Evolutionary conservation across 2,888 invertebrate species (phyloP).

Genomic region (Drosophila cognata): DNA sequence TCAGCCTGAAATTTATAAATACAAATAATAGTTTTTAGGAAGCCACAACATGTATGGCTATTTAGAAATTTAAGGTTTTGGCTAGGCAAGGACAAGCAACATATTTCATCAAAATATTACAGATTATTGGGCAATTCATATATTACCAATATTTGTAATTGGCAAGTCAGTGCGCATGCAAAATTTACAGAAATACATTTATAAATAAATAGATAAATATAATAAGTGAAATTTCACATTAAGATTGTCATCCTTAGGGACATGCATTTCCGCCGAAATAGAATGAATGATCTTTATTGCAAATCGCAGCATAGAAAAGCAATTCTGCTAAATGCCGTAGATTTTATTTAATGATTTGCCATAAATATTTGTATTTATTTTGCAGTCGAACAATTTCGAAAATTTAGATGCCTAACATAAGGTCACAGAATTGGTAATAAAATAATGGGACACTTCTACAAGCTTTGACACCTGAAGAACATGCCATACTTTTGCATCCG

Average conservation of each 20-base stretch:
- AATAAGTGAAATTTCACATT: slow-evolving; percentile 10
- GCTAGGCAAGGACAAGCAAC: neutral
- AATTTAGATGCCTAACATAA: neutral
- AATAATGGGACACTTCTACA: slow-evolving; percentile 25
- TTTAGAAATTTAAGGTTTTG: neutral
- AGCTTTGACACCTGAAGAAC: slow-evolving; percentile 32
- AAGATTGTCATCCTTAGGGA: neutral
- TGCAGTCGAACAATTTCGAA: neutral
- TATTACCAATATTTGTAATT: neutral
- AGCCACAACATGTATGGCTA: neutral
- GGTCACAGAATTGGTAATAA: slow-evolving; percentile 36
- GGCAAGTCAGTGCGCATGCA: neutral
- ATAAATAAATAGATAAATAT: neutral
- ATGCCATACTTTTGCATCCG: slow-evolving; percentile 49
- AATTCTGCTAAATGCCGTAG: slow-evolving; percentile 2
- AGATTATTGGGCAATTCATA: neutral
- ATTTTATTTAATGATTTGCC: slow-evolving; percentile 15
- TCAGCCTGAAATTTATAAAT: neutral
- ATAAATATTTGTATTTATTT: neutral
- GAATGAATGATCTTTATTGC: neutral
- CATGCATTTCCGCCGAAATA: slow-evolving; percentile 8
- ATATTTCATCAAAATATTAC: neutral
- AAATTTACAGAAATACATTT: neutral
- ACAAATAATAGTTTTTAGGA: neutral
- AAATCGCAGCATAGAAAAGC: neutral